phyloP scores from a whole-genome alignment of 1,140 invertebrate genomes.

The Caenorhabditis remanei region DNA sequence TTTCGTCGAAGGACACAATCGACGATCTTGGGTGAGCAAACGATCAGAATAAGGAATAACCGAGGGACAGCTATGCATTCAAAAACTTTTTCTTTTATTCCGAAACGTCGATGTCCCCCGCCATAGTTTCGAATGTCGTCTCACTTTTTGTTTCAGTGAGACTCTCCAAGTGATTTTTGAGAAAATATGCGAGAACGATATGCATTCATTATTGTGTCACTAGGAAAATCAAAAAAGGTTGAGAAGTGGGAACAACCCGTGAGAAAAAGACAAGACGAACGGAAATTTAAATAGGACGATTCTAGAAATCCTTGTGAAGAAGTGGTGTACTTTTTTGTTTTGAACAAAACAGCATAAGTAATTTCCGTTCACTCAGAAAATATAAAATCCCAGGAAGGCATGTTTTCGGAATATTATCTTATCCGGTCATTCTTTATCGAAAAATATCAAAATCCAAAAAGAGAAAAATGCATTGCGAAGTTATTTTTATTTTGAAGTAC shows the following conservation, averaged over 20 bases:
- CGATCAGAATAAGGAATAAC: slow-evolving; percentile 47
- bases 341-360: no score
- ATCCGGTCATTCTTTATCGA: no score
- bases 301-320: no score
- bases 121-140: slow-evolving; percentile 43
- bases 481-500: no score
- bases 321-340: no score
- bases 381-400: no score
- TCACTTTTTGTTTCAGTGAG: slow-evolving; percentile 12
- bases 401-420: no score
- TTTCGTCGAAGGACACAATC: slow-evolving; percentile 15
- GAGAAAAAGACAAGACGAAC: not conserved
- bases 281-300: not conserved
- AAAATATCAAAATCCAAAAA: no score
- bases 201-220: not conserved
- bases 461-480: no score
- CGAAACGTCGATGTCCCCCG: not conserved
- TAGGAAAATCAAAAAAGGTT: not conserved
- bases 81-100: not conserved
- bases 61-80: slow-evolving; percentile 41
- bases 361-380: no score
- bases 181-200: not conserved
- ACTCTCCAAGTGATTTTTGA: slow-evolving; percentile 35
- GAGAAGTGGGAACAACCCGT: not conserved
- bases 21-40: slow-evolving; percentile 29